Evolutionary conservation across 2,113 vertebrate species (phyloP), one percentile per base, ranked within the genome.

Genomic region (Petrocephalus microphthalmus): DNA sequence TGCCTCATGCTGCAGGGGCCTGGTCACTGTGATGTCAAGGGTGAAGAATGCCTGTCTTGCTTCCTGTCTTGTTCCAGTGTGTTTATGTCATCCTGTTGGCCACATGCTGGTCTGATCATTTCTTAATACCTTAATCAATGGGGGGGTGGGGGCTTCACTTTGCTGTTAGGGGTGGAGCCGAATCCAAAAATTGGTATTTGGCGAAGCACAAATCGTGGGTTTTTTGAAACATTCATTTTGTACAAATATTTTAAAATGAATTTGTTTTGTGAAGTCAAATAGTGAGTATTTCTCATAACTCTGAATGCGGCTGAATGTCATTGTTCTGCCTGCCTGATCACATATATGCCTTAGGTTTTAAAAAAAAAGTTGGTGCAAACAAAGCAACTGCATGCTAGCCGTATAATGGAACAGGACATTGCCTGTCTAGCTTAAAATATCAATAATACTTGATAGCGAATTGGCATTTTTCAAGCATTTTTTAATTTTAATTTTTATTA

Each of bases 31-130:
- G 94, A 95, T 92, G 94, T 95, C 92, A 95, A 94, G 92, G 86
- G 88, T 89, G 88, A 95, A 93, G 94, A 95, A 95, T 95, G 93
- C 91, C 78, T 53, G 17, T 56, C 22, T n/a, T n/a, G n/a, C 22
- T 88, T 52, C 81, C 78, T 47, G 11, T 82, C 57, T 57, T 53
- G 78, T 87, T 86, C 71, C 78, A 20, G 52, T 11, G 29, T 60
- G 71, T 56, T 88, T 64, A 29, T 56, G 67, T 84, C 25, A 37
- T 90, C 33, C 64, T 53, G 6, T 45, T 71, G 53, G 86, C 17
- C 60, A 25, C 45, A 25, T 17, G 22, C 5, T 60, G 86, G 45
- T 49, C 64, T 7, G 29, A 74, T 78, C 11, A 78, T 78, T 20
- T 42, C 33, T 42, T 78, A 78, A 78, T 78, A 42, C 17, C 29